These are phyloP conservation scores for Thysanoteuthis rhombus DNA, from an alignment of 2,888 invertebrate genomes.

Conservation along the genomic window DNA sequence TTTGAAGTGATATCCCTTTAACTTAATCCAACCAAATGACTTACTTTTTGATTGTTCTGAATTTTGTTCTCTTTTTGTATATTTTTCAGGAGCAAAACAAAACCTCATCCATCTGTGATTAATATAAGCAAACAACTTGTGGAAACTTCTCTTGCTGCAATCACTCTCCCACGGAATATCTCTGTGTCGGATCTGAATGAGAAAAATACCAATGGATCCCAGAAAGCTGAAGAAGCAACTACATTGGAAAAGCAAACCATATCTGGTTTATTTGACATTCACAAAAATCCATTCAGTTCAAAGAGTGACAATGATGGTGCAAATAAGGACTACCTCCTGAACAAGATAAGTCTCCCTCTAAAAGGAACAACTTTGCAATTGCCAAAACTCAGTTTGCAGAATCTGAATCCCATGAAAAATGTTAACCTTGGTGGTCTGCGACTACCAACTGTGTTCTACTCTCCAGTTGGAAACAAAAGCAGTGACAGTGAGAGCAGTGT, in stretches of 20 bases:
- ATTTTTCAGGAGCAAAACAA: conserved; percentile 54
- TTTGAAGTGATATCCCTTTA: no score
- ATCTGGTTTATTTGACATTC: neutral
- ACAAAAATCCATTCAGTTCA: neutral
- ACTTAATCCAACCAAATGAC: no score
- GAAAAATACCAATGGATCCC: neutral
- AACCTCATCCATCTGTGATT: conserved; percentile 56
- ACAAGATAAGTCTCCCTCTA: neutral
- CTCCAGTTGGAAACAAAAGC: neutral
- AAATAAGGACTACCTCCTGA: neutral
- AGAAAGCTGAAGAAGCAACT: neutral
- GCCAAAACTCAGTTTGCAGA: conserved; percentile 62
- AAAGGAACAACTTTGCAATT: conserved; percentile 29
- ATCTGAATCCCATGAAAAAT: conserved; percentile 76
- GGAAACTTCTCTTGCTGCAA: conserved; percentile 55
- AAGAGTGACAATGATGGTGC: neutral
- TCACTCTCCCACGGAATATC: conserved; percentile 57
- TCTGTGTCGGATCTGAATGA: conserved; percentile 38
- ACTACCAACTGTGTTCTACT: conserved; percentile 26
- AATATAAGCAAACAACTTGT: conserved; percentile 61
- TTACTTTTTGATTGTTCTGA: no score
- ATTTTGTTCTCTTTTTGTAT: neutral
- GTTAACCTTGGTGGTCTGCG: conserved; percentile 37
- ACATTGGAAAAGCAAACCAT: neutral
- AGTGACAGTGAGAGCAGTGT: neutral